phyloP scores from a whole-genome alignment of 2,888 invertebrate genomes.

The Autographa pulchrina region DNA sequence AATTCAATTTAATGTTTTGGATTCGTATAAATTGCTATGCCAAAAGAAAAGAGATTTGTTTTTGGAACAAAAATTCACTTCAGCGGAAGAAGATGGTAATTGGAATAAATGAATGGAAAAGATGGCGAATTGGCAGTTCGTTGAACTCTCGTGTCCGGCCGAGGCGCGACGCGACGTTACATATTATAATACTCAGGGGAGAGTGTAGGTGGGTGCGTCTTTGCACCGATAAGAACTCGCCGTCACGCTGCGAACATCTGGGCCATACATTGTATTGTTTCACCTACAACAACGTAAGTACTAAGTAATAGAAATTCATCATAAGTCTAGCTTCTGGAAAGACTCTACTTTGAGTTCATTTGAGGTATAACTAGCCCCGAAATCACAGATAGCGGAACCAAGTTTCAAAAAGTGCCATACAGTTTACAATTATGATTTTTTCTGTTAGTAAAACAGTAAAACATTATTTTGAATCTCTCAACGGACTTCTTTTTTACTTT shows the following conservation, averaged over 20 bases:
- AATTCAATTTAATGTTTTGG: no score
- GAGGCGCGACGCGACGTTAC: conserved; percentile 36
- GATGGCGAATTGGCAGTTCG: conserved; percentile 61
- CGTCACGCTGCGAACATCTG: conserved; percentile 78
- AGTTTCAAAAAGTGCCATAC: no score
- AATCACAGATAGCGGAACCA: no score
- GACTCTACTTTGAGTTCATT: background rate
- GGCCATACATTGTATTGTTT: conserved; percentile 72
- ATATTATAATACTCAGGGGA: conserved; percentile 44
- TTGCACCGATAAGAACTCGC: conserved; percentile 67
- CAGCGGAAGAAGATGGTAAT: conserved; percentile 39
- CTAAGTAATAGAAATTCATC: background rate
- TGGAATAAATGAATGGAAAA: conserved; percentile 51
- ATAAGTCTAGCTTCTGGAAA: background rate
- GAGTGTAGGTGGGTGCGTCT: conserved; percentile 64
- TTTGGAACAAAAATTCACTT: conserved; percentile 7
- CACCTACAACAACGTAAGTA: conserved; percentile 32
- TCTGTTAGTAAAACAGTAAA: background rate
- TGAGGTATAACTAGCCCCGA: no score
- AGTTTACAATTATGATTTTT: background rate
- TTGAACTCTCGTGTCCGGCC: conserved; percentile 60
- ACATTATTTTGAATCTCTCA: background rate
- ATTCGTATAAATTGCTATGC: background rate
- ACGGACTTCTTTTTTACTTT: background rate
- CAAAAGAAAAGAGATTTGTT: background rate